Base-by-base conservation (phyloP, 2,113 vertebrate species). In the Sander vitreus region DNA sequence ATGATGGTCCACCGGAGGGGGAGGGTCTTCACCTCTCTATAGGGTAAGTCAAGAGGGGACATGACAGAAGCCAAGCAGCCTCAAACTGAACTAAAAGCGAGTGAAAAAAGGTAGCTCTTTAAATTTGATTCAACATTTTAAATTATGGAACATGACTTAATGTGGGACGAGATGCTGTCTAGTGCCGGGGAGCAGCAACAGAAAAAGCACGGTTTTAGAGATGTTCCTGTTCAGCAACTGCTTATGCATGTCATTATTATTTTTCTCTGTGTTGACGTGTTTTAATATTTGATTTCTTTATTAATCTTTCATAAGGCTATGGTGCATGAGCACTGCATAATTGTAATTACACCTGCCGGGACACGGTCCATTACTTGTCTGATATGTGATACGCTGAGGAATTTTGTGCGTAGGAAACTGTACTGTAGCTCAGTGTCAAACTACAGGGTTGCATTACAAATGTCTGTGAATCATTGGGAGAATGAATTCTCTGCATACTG, bases 261-360 rank as follows among this genome's bases (percentile, higher is more conserved):
- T 89, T 88, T 88, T 89, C 80, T 57, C 80, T 57, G 65, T 86
- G 80, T 93, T 91, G 84, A 88, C 79, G 90, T 82, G 83, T 91
- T 92, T 94, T 89, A 93, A 93, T 92, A 92, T 91, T 94, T 92
- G 76, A 94, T 93, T 91, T 90, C 63, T 90, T 79, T 80, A 86
- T 93, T 85, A 94, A 95, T 89, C 81, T 89, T 92, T 91, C 81
- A 87, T 91, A 64, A 85, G 70, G 76, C 60, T 66, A 58, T 63
- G 83, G 84, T 82, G 73, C 72, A 80, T 83, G 80, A 80, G 80
- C 78, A 59, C 68, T 78, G 84, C 81, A 87, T 81, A 78, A 80
- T 89, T 88, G 81, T 92, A 93, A 93, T 93, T 90, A 91, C 88
- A 91, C 92, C 93, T 94, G 86, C 87, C 83, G 91, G 88, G 94